Conservation (phyloP, 2,888 invertebrate genomes). For the Pharmacophagus antenor region DNA sequence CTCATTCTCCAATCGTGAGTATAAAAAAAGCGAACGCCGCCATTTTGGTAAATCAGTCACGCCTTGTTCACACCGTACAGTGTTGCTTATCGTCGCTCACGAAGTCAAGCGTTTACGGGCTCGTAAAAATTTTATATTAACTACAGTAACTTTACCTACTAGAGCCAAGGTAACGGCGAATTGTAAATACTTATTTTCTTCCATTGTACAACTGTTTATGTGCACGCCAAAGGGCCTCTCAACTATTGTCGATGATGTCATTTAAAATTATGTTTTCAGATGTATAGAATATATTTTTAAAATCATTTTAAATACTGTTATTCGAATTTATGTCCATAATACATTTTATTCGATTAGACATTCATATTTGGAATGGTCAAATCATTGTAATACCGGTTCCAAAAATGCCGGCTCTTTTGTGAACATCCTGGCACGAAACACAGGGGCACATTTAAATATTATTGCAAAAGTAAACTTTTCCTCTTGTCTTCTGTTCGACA, state of each 20-base stretch:
- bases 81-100: slow-evolving; percentile 27
- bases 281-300: background rate
- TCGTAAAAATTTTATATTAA: slow-evolving; percentile 27
- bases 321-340: too few species aligned
- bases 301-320: too few species aligned
- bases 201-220: slow-evolving; percentile 14
- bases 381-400: too few species aligned
- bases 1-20: slow-evolving; percentile 14
- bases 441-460: too few species aligned
- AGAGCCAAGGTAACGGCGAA: slow-evolving; percentile 19
- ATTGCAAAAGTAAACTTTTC: too few species aligned
- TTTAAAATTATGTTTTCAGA: background rate
- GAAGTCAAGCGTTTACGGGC: slow-evolving; percentile 23
- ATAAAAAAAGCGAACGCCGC: slow-evolving; percentile 14
- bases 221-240: background rate
- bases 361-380: too few species aligned
- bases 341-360: too few species aligned
- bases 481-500: too few species aligned
- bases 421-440: too few species aligned
- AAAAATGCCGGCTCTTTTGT: too few species aligned
- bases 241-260: slow-evolving; percentile 4
- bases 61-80: slow-evolving; percentile 29
- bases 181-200: slow-evolving; percentile 12
- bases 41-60: slow-evolving; percentile 30
- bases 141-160: slow-evolving; percentile 10